Evolutionary conservation across 2,797 vertebrate species (phyloP), one percentile per base, ranked within the genome.

Genomic region (Gobio occitaniae): DNA sequence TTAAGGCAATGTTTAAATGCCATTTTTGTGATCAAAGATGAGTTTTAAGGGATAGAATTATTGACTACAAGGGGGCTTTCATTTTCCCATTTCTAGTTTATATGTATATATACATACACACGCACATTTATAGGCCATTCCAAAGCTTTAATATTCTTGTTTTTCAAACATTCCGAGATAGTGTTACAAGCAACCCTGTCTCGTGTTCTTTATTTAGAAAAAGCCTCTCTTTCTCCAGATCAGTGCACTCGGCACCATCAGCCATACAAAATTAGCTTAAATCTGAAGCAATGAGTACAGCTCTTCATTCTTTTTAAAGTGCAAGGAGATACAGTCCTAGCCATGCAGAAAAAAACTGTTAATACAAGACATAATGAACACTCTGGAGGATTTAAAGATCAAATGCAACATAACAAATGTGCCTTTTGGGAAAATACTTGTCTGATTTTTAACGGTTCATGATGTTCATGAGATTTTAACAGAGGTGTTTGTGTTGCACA

Each of bases 211-310:
- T 29, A 63, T 63, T 29, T 63, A 29, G 59, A 63, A 25, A 63
- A 29, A 75, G 52, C 32, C 25, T 72, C 70, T 48, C 70, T 52
- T 32, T 36, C 71, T 74, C 25, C 16, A 12, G 25, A 29, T 52
- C 8, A 50, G 71, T 32, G 47, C 47, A 47, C n/a, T 48, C 69
- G 25, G 41, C 41, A 74, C 3, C 4, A 48, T 32, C 47, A 52
- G 15, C 52, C 68, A 84, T 83, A 56, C 54, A 38, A 32, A 89
- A 77, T 84, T 90, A 93, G 80, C 36, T 61, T 69, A 78, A 90
- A 89, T 93, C 93, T 92, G 92, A 91, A 95, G 91, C 88, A 94
- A 90, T 93, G 94, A 96, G 93, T 94, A 94, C 94, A 89, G 83
- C 88, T 89, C 90, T 94, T 32, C 32, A 94, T 93, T 87, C 82